Conservation (phyloP, 2,113 vertebrate genomes). For the Campylomormyrus tamandua region DNA sequence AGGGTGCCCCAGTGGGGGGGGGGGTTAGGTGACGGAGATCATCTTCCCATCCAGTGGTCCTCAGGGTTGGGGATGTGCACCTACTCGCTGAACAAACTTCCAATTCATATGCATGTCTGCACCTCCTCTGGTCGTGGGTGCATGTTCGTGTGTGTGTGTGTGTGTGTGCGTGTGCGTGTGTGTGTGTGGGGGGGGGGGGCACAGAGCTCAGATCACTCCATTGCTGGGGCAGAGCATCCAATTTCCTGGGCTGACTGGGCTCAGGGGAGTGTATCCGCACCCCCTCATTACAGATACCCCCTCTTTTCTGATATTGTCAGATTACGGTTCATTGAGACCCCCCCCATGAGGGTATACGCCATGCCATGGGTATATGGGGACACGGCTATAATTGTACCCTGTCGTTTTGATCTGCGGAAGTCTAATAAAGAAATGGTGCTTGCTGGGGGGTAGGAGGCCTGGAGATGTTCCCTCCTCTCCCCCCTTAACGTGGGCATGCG, state of each 20-base stretch:
- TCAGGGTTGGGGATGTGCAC: background rate
- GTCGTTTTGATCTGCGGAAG: background rate
- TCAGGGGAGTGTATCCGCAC: background rate
- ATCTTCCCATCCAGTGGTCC: background rate
- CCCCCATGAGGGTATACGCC: background rate
- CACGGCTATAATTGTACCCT: slow-evolving; percentile 5
- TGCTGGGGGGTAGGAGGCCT: background rate
- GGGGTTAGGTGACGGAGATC: background rate
- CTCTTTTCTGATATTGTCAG: background rate
- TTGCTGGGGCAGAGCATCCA: slow-evolving; percentile 9
- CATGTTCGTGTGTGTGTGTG: no score
- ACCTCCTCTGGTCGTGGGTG: background rate
- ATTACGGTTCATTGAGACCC: slow-evolving; percentile 3
- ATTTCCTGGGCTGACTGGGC: slow-evolving; percentile 10
- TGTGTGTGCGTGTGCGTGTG: no score
- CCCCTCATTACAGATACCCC: background rate
- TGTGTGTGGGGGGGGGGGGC: background rate
- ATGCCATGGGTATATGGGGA: no score
- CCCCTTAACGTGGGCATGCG: background rate
- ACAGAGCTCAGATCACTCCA: background rate
- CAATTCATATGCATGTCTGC: background rate
- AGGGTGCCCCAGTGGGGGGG: background rate
- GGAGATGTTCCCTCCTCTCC: background rate
- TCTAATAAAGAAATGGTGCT: background rate
- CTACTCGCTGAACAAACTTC: background rate